Evolutionary conservation across 2,888 invertebrate genomes (phyloP), one percentile per base, ranked within the genome.

Genomic region (Drosophila robusta): DNA sequence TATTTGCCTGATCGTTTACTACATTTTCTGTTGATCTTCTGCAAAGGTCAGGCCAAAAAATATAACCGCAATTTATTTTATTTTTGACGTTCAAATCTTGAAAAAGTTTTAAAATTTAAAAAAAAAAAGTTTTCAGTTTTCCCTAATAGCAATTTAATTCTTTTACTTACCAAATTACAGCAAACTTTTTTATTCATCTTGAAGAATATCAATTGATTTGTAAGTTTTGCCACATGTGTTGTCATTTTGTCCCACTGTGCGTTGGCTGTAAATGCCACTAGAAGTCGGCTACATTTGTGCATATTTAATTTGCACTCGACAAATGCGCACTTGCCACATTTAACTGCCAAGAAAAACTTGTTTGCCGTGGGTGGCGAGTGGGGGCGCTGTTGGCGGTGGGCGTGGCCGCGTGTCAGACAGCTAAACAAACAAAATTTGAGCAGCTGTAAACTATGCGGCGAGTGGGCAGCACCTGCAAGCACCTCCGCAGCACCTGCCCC

Each of bases 221-320:
- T 1, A 12, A 34, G 3, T 32, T 24, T 34, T 22, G 8, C 36
- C 22, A n/a, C 6, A 24, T 16, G 11, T 6, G 14, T n/a, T 16
- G 24, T 24, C 1, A n/a, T n/a, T 12, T 18, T 34, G 41, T 0
- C 8, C 75, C 69, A 68, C 45, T 45, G 67, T 66, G 45, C 56
- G 29, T 0, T 34, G 38, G 32, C 50, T 11, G 54, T 50, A 60
- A 75, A 68, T 67, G 45, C 54, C 64, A 63, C 58, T 68, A 36
- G 36, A 63, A 67, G 72, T 57, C 66, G 62, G 67, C 62, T 52
- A 62, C 51, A 67, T 70, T 75, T 73, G 75, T 45, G 75, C 84
- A 87, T 88, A 87, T 89, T 88, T 89, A 84, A 88, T 88, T 85
- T 88, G 76, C 78, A 87, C 87, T 88, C 70, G 47, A 72, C 65